These are phyloP conservation scores for Caretta caretta DNA, from an alignment of 2,113 vertebrate genomes.

Conservation along the genomic window DNA sequence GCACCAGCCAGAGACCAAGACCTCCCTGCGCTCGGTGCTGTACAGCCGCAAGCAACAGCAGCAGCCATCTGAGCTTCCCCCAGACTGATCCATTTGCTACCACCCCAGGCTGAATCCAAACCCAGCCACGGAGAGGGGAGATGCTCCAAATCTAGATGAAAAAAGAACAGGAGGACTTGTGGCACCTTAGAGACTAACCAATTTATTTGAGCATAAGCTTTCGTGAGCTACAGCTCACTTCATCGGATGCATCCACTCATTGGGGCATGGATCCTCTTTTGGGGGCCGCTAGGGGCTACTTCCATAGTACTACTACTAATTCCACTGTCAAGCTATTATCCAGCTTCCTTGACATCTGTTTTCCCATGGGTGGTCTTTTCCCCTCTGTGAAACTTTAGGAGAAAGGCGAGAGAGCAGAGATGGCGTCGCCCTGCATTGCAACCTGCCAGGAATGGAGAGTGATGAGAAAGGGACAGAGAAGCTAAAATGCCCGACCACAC, in stretches of 20 bases:
- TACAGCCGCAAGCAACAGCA: background rate
- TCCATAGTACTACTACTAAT: background rate
- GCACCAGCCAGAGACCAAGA: background rate
- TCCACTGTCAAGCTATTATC: background rate
- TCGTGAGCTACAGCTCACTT: too few species aligned
- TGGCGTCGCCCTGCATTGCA: background rate
- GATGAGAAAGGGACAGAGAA: background rate
- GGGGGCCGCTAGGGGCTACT: rapidly evolving
- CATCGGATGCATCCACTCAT: background rate
- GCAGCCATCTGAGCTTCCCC: background rate
- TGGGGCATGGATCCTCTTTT: background rate
- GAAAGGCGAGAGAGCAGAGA: rapidly evolving
- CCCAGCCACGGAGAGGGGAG: background rate
- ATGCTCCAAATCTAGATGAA: background rate
- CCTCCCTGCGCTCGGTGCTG: too few species aligned
- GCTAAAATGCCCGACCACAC: background rate
- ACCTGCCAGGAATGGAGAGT: background rate
- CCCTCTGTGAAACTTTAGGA: background rate
- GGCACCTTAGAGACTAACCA: too few species aligned
- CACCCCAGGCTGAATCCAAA: background rate
- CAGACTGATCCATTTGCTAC: rapidly evolving
- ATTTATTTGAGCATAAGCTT: too few species aligned
- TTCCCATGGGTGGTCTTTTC: background rate
- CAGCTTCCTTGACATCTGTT: background rate
- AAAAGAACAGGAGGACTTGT: too few species aligned